Evolutionary conservation across 2,888 invertebrate species (phyloP), one percentile per base, ranked within the genome.

Genomic region (Trypoxylon attenuatum): DNA sequence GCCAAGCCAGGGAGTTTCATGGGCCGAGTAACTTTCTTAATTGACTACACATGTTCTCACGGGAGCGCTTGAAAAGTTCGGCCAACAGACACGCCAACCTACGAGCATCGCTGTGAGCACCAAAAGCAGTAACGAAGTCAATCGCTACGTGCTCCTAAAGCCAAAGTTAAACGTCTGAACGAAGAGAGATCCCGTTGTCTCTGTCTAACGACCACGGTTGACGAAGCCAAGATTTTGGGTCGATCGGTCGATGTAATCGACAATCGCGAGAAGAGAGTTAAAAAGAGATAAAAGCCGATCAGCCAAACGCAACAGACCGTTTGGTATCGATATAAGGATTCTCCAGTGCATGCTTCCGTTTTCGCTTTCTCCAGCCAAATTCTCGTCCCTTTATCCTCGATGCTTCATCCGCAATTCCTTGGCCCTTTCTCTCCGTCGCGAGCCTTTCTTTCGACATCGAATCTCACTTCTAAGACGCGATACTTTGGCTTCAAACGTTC

Each of bases 401-500:
- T 33, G 56, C 46, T 39, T 55, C 33, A 16, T 21, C 38, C 23
- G 38, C 39, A 41, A 47, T 56, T 47, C 50, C 55, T 55, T 43
- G 33, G 53, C 51, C 2, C 29, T 56, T 27, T 63, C 47, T 16
- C 10, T 43, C 33, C 4, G 6, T 5, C 15, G 47, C 8, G 43
- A 57, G 42, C 52, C 52, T 47, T 60, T 60, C 38, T 29, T 27
- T 43, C 43, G 64, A 56, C 47, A 38, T 42, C 63, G 61, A 69
- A 74, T 63, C 64, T 67, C 55, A 8, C 60, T 43, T 57, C 39
- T 13, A 18, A n/a, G 23, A 43, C 71, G 47, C 51, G 43, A 47
- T 63, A 58, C 69, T 55, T 52, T 45, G 58, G 52, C 67, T 62
- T 75, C 70, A 60, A 74, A 69, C 71, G 73, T 71, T 76, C 76